A percentile compares a stretch with the other conserved stretches of the same genome.
Conservation (phyloP, 2,797 vertebrate genomes). For the Merluccius polli region DNA sequence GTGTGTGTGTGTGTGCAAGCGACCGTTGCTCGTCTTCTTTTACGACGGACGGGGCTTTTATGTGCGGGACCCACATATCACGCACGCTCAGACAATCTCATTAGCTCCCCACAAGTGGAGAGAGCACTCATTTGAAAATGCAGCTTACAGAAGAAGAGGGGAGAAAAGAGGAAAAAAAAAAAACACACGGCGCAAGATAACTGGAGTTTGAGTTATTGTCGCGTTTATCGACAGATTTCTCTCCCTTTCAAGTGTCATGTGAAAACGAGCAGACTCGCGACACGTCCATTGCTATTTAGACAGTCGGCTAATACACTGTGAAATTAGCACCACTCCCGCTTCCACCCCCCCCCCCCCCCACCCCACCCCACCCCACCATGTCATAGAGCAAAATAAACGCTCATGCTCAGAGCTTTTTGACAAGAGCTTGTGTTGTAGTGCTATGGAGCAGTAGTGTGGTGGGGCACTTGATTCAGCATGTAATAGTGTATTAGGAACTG, state of each 20-base stretch:
- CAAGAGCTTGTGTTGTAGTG: conserved; percentile 58
- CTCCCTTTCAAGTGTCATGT: conserved; percentile 60
- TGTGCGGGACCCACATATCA: conserved; percentile 65
- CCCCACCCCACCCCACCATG: no score
- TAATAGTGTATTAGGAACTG: conserved; percentile 54
- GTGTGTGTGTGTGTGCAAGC: conserved; percentile 38
- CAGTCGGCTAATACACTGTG: conserved; percentile 70
- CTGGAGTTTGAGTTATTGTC: conserved; percentile 48
- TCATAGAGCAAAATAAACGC: conserved; percentile 49
- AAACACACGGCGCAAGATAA: conserved; percentile 20
- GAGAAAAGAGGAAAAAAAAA: conserved; percentile 56
- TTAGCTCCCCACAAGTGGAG: conserved; percentile 66
- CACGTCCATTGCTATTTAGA: conserved; percentile 69
- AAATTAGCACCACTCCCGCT: conserved; percentile 67
- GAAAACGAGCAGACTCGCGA: conserved; percentile 53
- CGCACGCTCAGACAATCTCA: conserved; percentile 70
- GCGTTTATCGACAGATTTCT: conserved; percentile 62
- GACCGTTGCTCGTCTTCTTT: conserved; percentile 50
- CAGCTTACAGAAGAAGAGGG: conserved; percentile 41
- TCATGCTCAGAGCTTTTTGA: conserved; percentile 54
- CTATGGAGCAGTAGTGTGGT: conserved; percentile 26
- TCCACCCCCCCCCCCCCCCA: conserved; percentile 1
- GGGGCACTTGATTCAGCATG: conserved; percentile 47
- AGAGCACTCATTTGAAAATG: conserved; percentile 58
- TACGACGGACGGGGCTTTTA: conserved; percentile 62